Base-by-base conservation (phyloP, 2,888 invertebrate genomes). In the Tenthredo mesomela region DNA sequence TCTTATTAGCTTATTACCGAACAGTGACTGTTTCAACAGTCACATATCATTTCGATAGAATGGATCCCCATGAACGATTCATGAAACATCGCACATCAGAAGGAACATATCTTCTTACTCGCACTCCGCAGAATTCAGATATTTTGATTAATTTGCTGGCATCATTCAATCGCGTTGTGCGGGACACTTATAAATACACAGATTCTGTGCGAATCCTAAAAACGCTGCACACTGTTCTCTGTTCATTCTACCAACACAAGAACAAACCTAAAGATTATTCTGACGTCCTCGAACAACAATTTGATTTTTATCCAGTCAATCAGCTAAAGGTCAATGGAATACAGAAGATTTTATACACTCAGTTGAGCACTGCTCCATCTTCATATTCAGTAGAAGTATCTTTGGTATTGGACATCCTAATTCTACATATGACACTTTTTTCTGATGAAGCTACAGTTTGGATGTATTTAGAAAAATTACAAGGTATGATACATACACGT, bases 371-470 rank as follows among this genome's bases (percentile, higher is more conserved):
- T 9, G 12, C 40, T 15, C n/a, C n/a, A 21, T 65, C 15, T 25
- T 50, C 6, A 73, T 6, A 40, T 40, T 77, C 10, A 7, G 18
- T 9, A 33, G 18, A 50, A 10, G 25, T 65, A 40, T 65, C 37
- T 65, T 25, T 61, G 6, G 21, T 80, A 61, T 43, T 80, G 58
- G 92, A 92, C 61, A 89, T 91, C 82, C 65, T 90, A 6, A 84
- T 88, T 65, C 78, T 92, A 67, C 88, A 89, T 71, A 80, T 90
- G 50, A 83, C 87, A 73, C 87, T 92, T 2, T 87, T 87, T 37
- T 87, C 82, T 29, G 73, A 87, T 43, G 54, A 91, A 67, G 83
- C 86, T 5, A 54, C 84, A 40, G 86, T 87, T 29, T 43, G 89
- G n/a, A 78, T 82, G 29, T 75, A 85, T 50, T 40, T 70, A n/a